These are phyloP conservation scores for Erythrocercus mccallii DNA, from an alignment of 2,113 vertebrate species.

Conservation along the genomic window DNA sequence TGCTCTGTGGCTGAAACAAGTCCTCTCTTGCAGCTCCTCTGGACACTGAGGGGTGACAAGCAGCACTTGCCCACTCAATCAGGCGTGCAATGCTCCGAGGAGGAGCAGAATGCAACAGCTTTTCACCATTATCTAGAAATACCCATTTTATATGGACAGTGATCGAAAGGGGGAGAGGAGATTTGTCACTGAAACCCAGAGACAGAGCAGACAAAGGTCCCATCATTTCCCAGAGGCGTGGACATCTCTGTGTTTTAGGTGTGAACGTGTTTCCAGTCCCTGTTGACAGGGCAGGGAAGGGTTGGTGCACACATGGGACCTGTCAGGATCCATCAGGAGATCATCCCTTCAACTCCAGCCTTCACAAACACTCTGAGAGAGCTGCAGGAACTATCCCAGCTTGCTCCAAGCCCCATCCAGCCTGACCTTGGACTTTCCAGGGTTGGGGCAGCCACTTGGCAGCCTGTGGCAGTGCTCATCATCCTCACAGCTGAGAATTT, in stretches of 20 bases:
- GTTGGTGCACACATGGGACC: neutral
- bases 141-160: neutral
- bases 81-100: accelerated
- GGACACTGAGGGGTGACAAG: neutral
- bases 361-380: neutral
- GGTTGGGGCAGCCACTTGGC: neutral
- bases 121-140: neutral
- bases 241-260: neutral
- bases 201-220: neutral
- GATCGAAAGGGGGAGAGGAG: neutral
- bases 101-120: neutral
- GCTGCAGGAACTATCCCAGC: neutral
- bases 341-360: neutral
- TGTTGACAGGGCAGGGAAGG: neutral
- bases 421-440: neutral
- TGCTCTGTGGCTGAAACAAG: neutral
- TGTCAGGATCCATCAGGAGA: neutral
- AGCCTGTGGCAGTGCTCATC: neutral
- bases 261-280: neutral
- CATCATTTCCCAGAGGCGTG: neutral
- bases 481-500: neutral
- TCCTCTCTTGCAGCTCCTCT: neutral
- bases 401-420: neutral
- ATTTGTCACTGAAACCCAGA: neutral
- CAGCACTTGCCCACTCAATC: no score